These are phyloP conservation scores for Eugnorisma glareosa DNA, from an alignment of 2,888 invertebrate genomes.

Conservation along the genomic window DNA sequence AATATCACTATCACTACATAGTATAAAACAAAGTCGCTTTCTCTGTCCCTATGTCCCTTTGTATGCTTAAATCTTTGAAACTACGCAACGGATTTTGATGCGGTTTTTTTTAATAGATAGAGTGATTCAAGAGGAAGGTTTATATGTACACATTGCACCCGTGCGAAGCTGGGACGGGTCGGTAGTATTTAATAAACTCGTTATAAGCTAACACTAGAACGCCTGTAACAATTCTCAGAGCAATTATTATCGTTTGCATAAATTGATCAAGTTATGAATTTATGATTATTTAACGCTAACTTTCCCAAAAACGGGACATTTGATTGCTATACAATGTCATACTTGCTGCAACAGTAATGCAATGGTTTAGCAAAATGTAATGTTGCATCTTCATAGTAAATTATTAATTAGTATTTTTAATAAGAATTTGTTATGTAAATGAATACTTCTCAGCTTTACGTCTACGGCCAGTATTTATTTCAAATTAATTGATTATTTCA, in stretches of 20 bases:
- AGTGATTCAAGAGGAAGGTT: too few species aligned
- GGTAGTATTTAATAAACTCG: neutral
- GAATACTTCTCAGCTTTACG: slow-evolving; percentile 1
- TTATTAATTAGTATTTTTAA: neutral
- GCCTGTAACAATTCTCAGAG: slow-evolving; percentile 59
- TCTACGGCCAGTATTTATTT: slow-evolving; percentile 7
- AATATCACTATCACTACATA: too few species aligned
- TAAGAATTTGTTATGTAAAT: neutral
- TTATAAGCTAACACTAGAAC: slow-evolving; percentile 16
- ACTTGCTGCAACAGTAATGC: neutral
- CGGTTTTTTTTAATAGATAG: too few species aligned
- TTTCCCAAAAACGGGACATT: neutral
- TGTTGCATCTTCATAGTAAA: neutral
- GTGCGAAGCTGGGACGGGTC: too few species aligned
- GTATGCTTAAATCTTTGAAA: too few species aligned
- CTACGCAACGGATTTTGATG: too few species aligned
- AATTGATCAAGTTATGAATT: slow-evolving; percentile 1
- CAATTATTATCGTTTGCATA: slow-evolving; percentile 51
- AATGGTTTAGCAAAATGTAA: too few species aligned
- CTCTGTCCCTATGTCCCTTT: too few species aligned
- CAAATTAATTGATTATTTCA: slow-evolving; percentile 34
- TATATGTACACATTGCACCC: too few species aligned
- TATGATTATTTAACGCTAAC: neutral
- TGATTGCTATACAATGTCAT: neutral
- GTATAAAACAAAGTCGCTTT: too few species aligned